Evolutionary conservation across 2,888 invertebrate genomes (phyloP), one percentile per base, ranked within the genome.

Genomic region (Neoascia interrupta): DNA sequence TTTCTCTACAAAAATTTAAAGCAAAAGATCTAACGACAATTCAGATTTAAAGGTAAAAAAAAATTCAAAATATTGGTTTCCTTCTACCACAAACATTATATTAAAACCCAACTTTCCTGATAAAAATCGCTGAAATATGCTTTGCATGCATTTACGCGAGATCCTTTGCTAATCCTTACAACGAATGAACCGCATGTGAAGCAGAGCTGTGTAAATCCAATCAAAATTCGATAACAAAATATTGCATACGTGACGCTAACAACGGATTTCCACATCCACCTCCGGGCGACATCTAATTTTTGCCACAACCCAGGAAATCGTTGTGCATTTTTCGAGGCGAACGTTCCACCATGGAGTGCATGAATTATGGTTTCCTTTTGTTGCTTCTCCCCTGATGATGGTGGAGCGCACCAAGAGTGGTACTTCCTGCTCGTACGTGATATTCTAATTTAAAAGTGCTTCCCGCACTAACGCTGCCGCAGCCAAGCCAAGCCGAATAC

Each of bases 341-440:
- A 54, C 47, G 19, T 53, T 63, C 31, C 39, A 60, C 51, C 69
- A n/a, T n/a, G 47, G 28, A 34, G 31, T 56, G 41, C 51, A 64
- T 73, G 72, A 73, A 51, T 73, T 56, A 73, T 64, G 58, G 51
- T 64, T 73, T 73, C 64, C 58, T 73, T 73, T 64, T 73, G 72
- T 64, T 64, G 34, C 36, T 34, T 28, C 5, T 26, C 21, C 6
- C 15, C 6, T 26, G 34, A 11, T 10, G 15, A 11, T 15, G 13
- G 16, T 1, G 21, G 49, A 41, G 19, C 11, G 13, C n/a, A 18
- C 26, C 21, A 21, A 16, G 60, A 34, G 61, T 69, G 61, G 60
- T 68, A 68, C 74, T 75, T 75, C 69, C 74, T 51, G 69, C 61
- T 69, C 61, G 43, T 75, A 75, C 69, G 69, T 75, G 75, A 75